Conservation (phyloP, 2,888 invertebrate genomes). For the Drosophila pseudotakahashii region DNA sequence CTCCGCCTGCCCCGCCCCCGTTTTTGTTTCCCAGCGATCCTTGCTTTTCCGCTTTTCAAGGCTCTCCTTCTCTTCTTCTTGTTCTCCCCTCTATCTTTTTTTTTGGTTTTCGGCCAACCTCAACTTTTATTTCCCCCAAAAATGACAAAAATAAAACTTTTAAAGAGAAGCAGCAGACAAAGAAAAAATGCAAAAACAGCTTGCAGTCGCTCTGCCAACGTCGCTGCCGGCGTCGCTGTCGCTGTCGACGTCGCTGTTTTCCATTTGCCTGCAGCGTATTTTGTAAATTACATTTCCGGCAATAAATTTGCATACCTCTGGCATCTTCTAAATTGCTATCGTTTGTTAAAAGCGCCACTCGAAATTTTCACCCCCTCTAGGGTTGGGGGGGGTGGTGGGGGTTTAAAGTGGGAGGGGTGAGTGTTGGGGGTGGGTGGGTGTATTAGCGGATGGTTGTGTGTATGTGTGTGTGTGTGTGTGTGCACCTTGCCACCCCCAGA, state of each 20-base stretch:
- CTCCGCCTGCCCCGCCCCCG: constrained; percentile 9
- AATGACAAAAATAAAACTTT: constrained; percentile 23
- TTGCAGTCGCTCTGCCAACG: constrained; percentile 39
- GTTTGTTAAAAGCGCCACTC: constrained; percentile 76
- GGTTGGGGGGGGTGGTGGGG: constrained; percentile 2
- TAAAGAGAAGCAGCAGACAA: constrained; percentile 3
- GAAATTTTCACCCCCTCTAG: constrained; percentile 32
- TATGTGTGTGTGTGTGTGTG: background rate
- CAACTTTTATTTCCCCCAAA: constrained; percentile 43
- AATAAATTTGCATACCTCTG: constrained; percentile 84
- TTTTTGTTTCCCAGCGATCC: constrained; percentile 24
- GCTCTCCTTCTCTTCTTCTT: constrained; percentile 24
- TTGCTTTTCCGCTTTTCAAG: constrained; percentile 49
- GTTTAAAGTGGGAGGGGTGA: constrained; percentile 4
- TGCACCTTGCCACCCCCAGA: constrained; percentile 55
- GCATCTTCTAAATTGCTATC: constrained; percentile 83
- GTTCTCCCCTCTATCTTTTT: constrained; percentile 14
- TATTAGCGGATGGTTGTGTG: constrained; percentile 12
- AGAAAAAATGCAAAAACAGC: constrained; percentile 39
- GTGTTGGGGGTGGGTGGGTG: constrained; percentile 7
- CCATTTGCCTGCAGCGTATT: constrained; percentile 81
- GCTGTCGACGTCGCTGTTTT: constrained; percentile 44
- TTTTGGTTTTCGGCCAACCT: constrained; percentile 43
- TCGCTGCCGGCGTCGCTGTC: constrained; percentile 10
- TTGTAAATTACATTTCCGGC: constrained; percentile 84